Percentiles rank a stretch among this genome's conserved stretches.
phyloP scores from a whole-genome alignment of 2,888 invertebrate genomes.

The Epinotia demarniana region DNA sequence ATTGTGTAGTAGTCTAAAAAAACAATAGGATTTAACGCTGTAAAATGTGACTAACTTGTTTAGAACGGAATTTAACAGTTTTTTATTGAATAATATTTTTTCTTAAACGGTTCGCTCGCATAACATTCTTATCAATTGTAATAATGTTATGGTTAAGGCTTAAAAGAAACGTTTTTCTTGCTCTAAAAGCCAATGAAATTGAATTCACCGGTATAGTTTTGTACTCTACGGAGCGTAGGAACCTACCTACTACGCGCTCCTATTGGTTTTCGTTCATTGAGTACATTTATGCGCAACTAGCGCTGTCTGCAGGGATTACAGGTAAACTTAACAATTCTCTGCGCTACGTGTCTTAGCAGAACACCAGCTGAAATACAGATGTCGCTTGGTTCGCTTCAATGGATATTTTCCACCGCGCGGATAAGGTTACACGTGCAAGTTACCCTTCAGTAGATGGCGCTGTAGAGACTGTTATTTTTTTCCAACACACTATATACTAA shows the following conservation, averaged over 20 bases:
- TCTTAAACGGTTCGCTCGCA: not conserved
- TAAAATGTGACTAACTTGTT: no score
- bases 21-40: no score
- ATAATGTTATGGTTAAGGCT: not conserved
- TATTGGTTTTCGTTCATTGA: conserved; percentile 29
- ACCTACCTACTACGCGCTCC: not conserved
- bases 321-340: not conserved
- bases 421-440: not conserved
- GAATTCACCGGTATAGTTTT: conserved; percentile 10
- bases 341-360: not conserved
- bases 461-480: not conserved
- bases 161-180: not conserved
- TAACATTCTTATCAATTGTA: not conserved
- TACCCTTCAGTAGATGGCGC: conserved; percentile 28
- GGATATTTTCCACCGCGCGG: not conserved
- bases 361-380: conserved; percentile 18
- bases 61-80: no score
- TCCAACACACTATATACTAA: no score
- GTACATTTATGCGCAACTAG: not conserved
- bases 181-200: conserved; percentile 5
- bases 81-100: not conserved
- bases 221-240: not conserved
- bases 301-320: conserved; percentile 27
- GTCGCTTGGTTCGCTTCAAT: conserved; percentile 29
- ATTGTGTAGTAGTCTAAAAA: no score